Evolutionary conservation across 2,888 invertebrate genomes (phyloP).

Genomic region (Mantis religiosa): DNA sequence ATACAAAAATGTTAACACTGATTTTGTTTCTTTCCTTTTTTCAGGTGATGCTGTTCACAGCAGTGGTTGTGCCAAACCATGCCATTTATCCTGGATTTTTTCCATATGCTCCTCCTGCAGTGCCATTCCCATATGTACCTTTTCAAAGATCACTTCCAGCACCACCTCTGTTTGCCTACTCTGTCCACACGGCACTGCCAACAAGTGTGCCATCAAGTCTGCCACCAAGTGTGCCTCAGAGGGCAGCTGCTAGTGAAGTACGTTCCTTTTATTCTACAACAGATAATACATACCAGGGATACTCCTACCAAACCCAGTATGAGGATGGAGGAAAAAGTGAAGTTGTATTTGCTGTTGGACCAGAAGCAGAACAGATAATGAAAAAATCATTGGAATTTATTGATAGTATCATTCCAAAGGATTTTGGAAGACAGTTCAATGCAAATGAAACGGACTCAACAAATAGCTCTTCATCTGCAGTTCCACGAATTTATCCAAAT

Average conservation of each 20-base stretch:
- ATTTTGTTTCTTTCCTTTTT: neutral
- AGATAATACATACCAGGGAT: constrained; percentile 13
- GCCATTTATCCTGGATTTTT: neutral
- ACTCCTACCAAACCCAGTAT: constrained; percentile 19
- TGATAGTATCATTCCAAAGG: neutral
- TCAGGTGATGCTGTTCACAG: neutral
- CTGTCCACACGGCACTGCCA: neutral
- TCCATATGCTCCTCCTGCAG: neutral
- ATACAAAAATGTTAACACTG: no score
- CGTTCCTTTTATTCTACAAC: neutral
- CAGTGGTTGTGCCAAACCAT: neutral
- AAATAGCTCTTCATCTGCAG: neutral
- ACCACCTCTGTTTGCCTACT: neutral
- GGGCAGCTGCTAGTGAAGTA: neutral
- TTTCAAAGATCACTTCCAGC: neutral
- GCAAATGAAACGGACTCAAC: neutral
- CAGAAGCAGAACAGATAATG: constrained; percentile 21
- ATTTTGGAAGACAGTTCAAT: neutral
- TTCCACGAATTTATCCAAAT: neutral
- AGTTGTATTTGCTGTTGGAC: constrained; percentile 24
- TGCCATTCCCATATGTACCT: neutral
- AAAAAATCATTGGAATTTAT: constrained; percentile 12
- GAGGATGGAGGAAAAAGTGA: constrained; percentile 18
- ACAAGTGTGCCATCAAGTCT: neutral
- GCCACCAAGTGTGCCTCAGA: neutral